phyloP scores from a whole-genome alignment of 2,113 vertebrate genomes.

The Hippoglossus stenolepis region DNA sequence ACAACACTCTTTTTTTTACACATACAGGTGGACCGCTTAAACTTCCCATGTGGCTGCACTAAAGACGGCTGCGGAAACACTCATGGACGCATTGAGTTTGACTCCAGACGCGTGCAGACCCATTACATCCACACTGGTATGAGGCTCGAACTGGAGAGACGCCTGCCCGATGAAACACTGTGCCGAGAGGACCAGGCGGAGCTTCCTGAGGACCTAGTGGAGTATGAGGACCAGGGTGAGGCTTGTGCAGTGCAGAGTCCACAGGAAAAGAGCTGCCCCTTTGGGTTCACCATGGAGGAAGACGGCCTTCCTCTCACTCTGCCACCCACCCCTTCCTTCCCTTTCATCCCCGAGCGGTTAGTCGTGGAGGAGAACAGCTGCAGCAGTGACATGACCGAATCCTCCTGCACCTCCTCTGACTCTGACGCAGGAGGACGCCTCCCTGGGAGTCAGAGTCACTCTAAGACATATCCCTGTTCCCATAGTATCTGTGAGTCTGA shows the following conservation, averaged over 20 bases:
- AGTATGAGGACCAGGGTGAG: slow-evolving; percentile 22
- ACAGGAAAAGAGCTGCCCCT: slow-evolving; percentile 58
- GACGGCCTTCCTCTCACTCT: slow-evolving; percentile 57
- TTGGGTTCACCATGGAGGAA: slow-evolving; percentile 71
- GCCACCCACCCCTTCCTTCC: slow-evolving; percentile 77
- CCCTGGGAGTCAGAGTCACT: slow-evolving; percentile 69
- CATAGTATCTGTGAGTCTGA: slow-evolving; percentile 86
- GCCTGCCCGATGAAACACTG: slow-evolving; percentile 44
- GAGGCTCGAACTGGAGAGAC: slow-evolving; percentile 87
- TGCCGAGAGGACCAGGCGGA: slow-evolving; percentile 19
- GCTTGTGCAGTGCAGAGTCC: neutral
- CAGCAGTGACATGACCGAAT: slow-evolving; percentile 90
- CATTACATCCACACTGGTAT: slow-evolving; percentile 93
- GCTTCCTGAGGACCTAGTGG: slow-evolving; percentile 47
- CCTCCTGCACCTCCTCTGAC: slow-evolving; percentile 83
- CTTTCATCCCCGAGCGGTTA: slow-evolving; percentile 78
- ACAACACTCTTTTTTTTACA: neutral
- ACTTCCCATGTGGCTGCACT: slow-evolving; percentile 92
- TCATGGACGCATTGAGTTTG: slow-evolving; percentile 89
- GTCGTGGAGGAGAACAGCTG: slow-evolving; percentile 88
- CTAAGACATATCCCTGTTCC: slow-evolving; percentile 75
- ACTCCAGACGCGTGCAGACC: slow-evolving; percentile 88
- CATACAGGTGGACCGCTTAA: slow-evolving; percentile 90
- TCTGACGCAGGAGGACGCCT: slow-evolving; percentile 66
- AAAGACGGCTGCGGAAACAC: slow-evolving; percentile 90